Base-by-base conservation (phyloP, 1,140 invertebrate genomes). In the Bombus difficillimus region DNA sequence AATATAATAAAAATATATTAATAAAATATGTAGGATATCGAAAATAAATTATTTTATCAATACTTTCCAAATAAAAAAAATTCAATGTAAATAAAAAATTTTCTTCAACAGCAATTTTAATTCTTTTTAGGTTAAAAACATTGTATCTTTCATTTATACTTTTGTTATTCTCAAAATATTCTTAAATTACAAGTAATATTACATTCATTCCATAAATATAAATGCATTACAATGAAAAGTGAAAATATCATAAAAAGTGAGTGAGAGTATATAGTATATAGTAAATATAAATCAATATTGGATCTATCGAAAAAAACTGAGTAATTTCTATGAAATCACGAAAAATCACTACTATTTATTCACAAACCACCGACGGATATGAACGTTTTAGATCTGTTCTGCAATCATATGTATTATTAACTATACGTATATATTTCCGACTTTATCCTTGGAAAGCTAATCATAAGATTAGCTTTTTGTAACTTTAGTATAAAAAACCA, bases 171-270 rank as follows among this genome's bases (percentile, higher is more conserved):
- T 18, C 28, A 66, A 66, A 83, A 76, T 73, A 83, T 76, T 43
- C 32, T 10, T 53, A 66, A 83, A 53, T 76, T 76, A 53, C 81
- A 83, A 66, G 25, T 59, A n/a, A 81, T 34, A 53, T 76, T 62
- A 64, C 41, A 76, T 66, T 15, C 12, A 64, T 47, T 83, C 25
- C 15, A 8, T 76, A 83, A 83, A 76, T 83, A 22, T 83, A 83
- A 83, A 83, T 83, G 72, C 73, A 76, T 66, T 75, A 66, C 39
- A 69, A n/a, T 79, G 66, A 77, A 79, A 41, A 59, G 71, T 6
- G 12, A 22, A 76, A 83, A 53, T 76, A 9, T 74, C 62, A 18
- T 37, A 22, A 75, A 34, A 28, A 47, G 34, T 64, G n/a, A 43
- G 28, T 4, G 28, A 62, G 28, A 18, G 2, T 76, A 3, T 76